Percentiles rank a stretch among this genome's conserved stretches.
phyloP scores from a whole-genome alignment of 2,797 vertebrate species.

The Rhinophrynus dorsalis region DNA sequence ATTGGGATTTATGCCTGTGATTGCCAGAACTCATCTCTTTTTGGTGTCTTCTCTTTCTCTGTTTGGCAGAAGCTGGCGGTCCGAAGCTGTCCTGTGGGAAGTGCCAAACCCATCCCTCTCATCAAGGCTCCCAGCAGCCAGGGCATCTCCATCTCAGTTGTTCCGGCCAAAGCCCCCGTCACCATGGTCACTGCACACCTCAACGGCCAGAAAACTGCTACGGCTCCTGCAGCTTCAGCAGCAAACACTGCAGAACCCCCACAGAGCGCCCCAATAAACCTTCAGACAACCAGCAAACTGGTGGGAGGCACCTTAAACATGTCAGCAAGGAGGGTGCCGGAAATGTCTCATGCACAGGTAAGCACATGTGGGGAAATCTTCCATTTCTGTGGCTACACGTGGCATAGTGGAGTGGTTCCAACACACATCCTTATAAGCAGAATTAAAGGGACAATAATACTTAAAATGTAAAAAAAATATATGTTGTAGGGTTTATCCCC shows the following conservation, averaged over 20 bases:
- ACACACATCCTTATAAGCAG: too few relatives aligned
- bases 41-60: slow-evolving; percentile 40
- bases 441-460: too few relatives aligned
- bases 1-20: neutral
- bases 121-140: slow-evolving; percentile 68
- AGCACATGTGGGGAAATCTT: too few relatives aligned
- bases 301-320: slow-evolving; percentile 54
- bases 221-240: slow-evolving; percentile 27
- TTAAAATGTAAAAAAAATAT: too few relatives aligned
- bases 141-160: slow-evolving; percentile 75
- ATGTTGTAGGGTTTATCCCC: too few relatives aligned
- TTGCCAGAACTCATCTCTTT: slow-evolving; percentile 32
- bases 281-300: slow-evolving; percentile 68
- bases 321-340: slow-evolving; percentile 62
- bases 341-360: slow-evolving; percentile 72
- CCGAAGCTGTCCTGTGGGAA: slow-evolving; percentile 75
- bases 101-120: slow-evolving; percentile 73
- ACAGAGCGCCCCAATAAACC: slow-evolving; percentile 75
- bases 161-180: slow-evolving; percentile 76
- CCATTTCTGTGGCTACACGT: too few relatives aligned
- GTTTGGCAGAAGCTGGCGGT: slow-evolving; percentile 77
- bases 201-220: slow-evolving; percentile 73
- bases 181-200: slow-evolving; percentile 85
- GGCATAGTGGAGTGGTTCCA: too few relatives aligned
- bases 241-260: slow-evolving; percentile 64